A percentile compares a stretch with the other conserved stretches of the same genome.
phyloP scores from a whole-genome alignment of 2,113 vertebrate genomes.

The Cyphomyrus plagiostoma region DNA sequence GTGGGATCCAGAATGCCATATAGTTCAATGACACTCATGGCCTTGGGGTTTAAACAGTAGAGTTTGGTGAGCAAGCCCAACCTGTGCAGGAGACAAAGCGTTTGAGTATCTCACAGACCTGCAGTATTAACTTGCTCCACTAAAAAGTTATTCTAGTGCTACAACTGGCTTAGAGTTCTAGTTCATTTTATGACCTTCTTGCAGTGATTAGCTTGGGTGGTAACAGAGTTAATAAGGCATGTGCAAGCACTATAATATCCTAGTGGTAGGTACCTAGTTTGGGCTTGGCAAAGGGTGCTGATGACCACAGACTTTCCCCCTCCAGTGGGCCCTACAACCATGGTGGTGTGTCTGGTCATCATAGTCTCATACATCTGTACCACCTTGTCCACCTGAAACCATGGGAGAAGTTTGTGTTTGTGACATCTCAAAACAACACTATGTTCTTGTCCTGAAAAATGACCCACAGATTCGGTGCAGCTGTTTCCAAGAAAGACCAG shows the following conservation, averaged over 20 bases:
- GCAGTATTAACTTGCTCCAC: not conserved
- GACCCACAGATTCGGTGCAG: not conserved
- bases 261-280: slow-evolving; percentile 72
- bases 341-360: slow-evolving; percentile 91
- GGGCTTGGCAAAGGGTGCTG: slow-evolving; percentile 81
- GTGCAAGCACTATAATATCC: not conserved
- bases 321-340: slow-evolving; percentile 93
- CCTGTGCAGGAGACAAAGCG: slow-evolving; percentile 50
- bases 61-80: slow-evolving; percentile 79
- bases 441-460: not conserved
- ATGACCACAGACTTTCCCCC: slow-evolving; percentile 96
- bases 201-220: not conserved
- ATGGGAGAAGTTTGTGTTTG: not conserved
- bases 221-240: not conserved
- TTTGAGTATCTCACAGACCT: not conserved
- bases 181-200: not conserved
- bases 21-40: slow-evolving; percentile 87
- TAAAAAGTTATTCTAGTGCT: not conserved
- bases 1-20: slow-evolving; percentile 86
- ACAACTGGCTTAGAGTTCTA: not conserved
- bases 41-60: slow-evolving; percentile 86
- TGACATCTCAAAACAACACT: not conserved
- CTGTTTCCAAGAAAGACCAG: not conserved
- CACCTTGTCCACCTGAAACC: slow-evolving; percentile 86
- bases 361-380: slow-evolving; percentile 97